Conservation (phyloP, 2,113 vertebrate genomes). For the Bufo gargarizans region DNA sequence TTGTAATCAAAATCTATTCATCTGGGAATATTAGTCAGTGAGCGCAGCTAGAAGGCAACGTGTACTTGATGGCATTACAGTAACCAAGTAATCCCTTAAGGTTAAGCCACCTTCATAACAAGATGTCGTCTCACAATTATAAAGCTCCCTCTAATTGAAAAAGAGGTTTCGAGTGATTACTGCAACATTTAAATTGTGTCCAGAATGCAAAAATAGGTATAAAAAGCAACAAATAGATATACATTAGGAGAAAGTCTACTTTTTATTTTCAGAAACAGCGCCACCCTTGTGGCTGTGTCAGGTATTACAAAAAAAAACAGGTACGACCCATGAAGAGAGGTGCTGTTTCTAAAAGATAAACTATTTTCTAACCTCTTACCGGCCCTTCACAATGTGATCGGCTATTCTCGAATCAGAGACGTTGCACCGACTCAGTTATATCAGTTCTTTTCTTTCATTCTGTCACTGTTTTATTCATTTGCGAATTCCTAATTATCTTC, state of each 20-base stretch:
- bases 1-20: constrained; percentile 46
- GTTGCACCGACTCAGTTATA: too few species aligned
- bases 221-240: too few species aligned
- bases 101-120: constrained; percentile 61
- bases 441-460: too few species aligned
- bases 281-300: not conserved
- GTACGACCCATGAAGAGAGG: too few species aligned
- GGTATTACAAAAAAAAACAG: not conserved
- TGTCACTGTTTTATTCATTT: too few species aligned
- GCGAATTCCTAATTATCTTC: too few species aligned
- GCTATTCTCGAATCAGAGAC: too few species aligned
- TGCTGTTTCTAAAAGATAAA: too few species aligned
- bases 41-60: not conserved
- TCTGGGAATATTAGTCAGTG: constrained; percentile 5
- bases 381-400: too few species aligned
- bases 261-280: not conserved
- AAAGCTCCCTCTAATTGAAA: not conserved
- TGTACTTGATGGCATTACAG: constrained; percentile 26
- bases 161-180: not conserved
- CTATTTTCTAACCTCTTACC: too few species aligned
- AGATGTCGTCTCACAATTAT: constrained; percentile 21
- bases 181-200: not conserved
- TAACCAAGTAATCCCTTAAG: constrained; percentile 56
- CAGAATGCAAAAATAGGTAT: not conserved
- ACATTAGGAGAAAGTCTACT: too few species aligned